These are phyloP conservation scores for Polymixis lichenea DNA, from an alignment of 2,888 invertebrate species.

Conservation along the genomic window DNA sequence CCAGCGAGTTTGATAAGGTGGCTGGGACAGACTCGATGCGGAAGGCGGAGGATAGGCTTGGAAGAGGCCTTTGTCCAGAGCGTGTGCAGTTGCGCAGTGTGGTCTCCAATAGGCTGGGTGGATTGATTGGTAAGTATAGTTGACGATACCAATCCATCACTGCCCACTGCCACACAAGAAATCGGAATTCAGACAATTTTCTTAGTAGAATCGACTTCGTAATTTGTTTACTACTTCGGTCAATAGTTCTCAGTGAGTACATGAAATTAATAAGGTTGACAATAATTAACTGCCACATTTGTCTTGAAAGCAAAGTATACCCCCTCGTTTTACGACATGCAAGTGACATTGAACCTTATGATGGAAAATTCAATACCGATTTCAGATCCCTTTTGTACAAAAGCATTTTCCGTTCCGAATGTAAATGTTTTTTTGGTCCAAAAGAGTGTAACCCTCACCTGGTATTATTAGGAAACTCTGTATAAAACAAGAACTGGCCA, in stretches of 20 bases:
- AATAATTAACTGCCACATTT: neutral
- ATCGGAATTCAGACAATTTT: neutral
- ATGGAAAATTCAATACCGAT: neutral
- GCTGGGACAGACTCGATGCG: no score
- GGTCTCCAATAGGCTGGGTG: no score
- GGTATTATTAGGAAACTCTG: neutral
- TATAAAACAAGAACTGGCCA: slow-evolving; percentile 12
- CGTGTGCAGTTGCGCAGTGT: no score
- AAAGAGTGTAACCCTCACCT: neutral
- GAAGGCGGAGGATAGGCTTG: no score
- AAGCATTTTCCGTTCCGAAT: neutral
- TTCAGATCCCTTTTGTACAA: neutral
- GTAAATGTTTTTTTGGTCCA: neutral
- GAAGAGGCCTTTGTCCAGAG: no score
- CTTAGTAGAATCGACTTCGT: neutral
- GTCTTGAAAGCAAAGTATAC: neutral
- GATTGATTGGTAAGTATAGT: neutral
- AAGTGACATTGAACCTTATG: neutral
- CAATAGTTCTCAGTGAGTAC: neutral
- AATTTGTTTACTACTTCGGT: neutral
- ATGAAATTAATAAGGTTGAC: neutral
- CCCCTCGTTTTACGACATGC: neutral
- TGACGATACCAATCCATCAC: neutral
- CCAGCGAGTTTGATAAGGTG: no score
- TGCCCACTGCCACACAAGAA: neutral